Percentiles rank a stretch among this genome's conserved stretches.
phyloP scores from a whole-genome alignment of 2,113 vertebrate genomes.

The Trematomus loennbergii region DNA sequence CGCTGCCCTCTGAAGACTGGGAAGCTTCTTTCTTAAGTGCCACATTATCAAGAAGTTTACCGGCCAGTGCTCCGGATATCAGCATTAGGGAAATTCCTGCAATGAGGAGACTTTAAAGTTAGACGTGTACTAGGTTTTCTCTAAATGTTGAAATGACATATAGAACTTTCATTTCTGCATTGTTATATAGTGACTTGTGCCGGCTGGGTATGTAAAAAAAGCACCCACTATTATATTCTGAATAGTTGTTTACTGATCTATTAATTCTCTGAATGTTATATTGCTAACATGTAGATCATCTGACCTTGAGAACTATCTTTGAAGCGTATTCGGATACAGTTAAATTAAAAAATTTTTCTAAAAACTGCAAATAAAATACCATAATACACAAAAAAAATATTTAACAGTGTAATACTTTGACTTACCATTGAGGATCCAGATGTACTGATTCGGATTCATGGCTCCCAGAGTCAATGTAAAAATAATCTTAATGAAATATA shows the following conservation, averaged over 20 bases:
- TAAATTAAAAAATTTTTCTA: background rate
- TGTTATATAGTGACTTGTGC: background rate
- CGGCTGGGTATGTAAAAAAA: too few relatives aligned
- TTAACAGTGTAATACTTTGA: background rate
- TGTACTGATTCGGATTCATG: slow-evolving; percentile 3
- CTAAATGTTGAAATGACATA: background rate
- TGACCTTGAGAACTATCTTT: background rate
- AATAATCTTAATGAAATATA: background rate
- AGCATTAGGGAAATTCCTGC: slow-evolving; percentile 34
- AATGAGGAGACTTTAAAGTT: background rate
- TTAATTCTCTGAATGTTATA: too few relatives aligned
- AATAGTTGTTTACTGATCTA: too few relatives aligned
- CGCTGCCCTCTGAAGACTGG: slow-evolving; percentile 10
- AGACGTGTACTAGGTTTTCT: background rate
- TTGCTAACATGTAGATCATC: background rate
- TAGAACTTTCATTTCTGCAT: background rate
- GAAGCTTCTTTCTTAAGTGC: background rate
- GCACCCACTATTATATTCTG: too few relatives aligned
- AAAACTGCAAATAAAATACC: background rate
- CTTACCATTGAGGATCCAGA: slow-evolving; percentile 21
- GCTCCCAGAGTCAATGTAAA: background rate
- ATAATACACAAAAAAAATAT: background rate
- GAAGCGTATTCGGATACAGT: background rate
- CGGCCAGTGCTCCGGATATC: slow-evolving; percentile 1
- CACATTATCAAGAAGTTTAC: slow-evolving; percentile 36